These are phyloP conservation scores for Formicarius rufipectus DNA, from an alignment of 2,113 vertebrate genomes.

Conservation along the genomic window DNA sequence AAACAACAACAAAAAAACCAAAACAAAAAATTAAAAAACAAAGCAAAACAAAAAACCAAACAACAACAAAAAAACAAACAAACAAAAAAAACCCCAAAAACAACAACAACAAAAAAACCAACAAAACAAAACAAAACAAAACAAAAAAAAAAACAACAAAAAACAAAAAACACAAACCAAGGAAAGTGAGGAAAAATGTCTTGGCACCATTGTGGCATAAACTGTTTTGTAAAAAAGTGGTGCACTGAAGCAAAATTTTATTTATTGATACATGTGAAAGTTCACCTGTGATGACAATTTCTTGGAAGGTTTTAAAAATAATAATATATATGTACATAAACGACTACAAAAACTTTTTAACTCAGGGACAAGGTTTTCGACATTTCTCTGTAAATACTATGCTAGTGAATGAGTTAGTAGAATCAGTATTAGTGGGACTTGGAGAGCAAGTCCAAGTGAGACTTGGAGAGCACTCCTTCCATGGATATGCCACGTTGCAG, in stretches of 20 bases:
- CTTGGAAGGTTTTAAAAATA: neutral
- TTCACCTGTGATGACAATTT: neutral
- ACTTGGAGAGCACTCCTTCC: neutral
- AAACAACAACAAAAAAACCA: no score
- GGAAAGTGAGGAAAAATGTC: neutral
- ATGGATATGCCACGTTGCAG: accelerated
- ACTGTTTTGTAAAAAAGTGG: neutral
- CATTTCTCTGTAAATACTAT: neutral
- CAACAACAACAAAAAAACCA: no score
- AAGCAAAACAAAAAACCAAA: no score
- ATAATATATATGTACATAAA: neutral
- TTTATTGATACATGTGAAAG: neutral
- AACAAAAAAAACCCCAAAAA: no score
- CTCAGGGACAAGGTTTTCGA: neutral
- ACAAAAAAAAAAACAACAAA: no score
- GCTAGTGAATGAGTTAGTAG: neutral
- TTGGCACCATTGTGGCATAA: neutral
- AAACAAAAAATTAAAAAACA: no score
- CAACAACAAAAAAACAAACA: no score
- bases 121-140: no score
- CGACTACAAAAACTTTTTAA: neutral
- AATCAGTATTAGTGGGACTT: neutral
- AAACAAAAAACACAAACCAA: no score
- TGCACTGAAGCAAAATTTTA: neutral
- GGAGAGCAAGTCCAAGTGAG: accelerated